Evolutionary conservation across 1,140 invertebrate genomes (phyloP), one percentile per base, ranked within the genome.

Genomic region (Leptinotarsa lineolata): DNA sequence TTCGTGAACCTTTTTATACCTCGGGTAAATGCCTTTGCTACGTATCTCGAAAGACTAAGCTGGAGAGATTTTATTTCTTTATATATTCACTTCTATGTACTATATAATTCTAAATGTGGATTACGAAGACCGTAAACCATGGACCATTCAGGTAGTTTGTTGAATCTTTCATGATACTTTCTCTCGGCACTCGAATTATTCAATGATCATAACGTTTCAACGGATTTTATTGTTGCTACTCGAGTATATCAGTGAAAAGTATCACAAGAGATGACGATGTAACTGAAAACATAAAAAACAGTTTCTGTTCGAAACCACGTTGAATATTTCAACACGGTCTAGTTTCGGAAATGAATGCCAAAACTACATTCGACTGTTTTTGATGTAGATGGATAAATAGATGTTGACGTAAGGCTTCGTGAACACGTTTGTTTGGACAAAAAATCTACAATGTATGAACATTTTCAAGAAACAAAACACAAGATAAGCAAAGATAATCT

Each of bases 141-240:
- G n/a, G 48, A 4, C 48, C 48, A 54, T 54, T 16, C 48, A 54
- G 48, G 48, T 54, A 54, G 48, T 54, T 54, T 54, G 48, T 54
- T 54, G n/a, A 54, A 54, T 54, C 15, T 54, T 54, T 54, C n/a
- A 54, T 54, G 16, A 54, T n/a, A 54, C 46, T 48, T 46, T 16
- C 46, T 48, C 46, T 48, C 46, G 16, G 46, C 46, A 48, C 16
- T 54, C 48, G 48, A 54, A 54, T 54, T 54, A 54, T 54, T 54
- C 13, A 54, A 54, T 54, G 48, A 5, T 8, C 13, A 54, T 13
- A 54, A 54, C 48, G 48, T 54, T 54, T 54, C n/a, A 54, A n/a
- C 15, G 48, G 48, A 54, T 54, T 54, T 54, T n/a, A 54, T 54
- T 54, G 48, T 16, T 54, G 48, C 48, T 54, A n/a, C 13, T 54